These are phyloP conservation scores for Cacatua alba DNA, from an alignment of 2,113 vertebrate species.

Conservation along the genomic window DNA sequence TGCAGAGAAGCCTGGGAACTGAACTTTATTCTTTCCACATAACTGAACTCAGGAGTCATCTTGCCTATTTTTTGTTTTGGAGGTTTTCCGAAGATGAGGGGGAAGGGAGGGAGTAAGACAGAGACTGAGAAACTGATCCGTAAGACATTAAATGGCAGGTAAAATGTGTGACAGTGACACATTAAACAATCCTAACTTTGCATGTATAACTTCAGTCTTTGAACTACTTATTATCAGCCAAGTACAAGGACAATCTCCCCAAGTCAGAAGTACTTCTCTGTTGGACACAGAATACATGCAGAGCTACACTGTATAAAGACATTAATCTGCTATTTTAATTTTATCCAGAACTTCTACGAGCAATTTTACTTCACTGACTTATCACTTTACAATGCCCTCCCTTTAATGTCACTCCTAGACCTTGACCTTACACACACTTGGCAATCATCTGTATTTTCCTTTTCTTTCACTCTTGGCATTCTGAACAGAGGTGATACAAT, in stretches of 20 bases:
- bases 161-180: not conserved
- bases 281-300: not conserved
- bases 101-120: not conserved
- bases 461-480: not conserved
- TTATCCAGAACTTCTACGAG: not conserved
- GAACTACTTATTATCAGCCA: not conserved
- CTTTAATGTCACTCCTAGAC: not conserved
- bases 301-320: not conserved
- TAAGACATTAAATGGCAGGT: not conserved
- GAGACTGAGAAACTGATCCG: not conserved
- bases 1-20: not conserved
- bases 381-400: not conserved
- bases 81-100: not conserved
- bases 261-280: not conserved
- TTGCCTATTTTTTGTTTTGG: not conserved
- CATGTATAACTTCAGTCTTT: not conserved
- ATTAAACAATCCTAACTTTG: not conserved
- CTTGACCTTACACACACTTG: not conserved
- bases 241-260: not conserved
- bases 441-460: not conserved
- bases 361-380: not conserved
- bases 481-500: not conserved
- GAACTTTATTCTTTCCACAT: not conserved
- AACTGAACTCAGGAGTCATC: not conserved
- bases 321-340: not conserved